Evolutionary conservation across 2,113 vertebrate genomes (phyloP), one percentile per base, ranked within the genome.

Genomic region (Stegastes partitus): DNA sequence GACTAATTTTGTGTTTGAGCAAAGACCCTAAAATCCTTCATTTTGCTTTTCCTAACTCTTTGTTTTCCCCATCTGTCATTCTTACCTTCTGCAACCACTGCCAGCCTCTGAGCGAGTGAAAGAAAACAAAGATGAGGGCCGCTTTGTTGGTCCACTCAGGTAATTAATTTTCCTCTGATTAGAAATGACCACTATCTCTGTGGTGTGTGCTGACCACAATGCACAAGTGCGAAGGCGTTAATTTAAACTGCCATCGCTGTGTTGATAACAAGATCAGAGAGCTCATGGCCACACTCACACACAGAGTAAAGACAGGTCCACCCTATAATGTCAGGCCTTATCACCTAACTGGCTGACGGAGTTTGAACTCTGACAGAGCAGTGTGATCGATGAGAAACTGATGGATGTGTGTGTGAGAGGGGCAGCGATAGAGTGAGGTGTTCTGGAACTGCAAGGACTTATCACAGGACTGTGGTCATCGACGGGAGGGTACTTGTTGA

Each of bases 301-400:
- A 75, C 64, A 77, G 64, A 81, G 54, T 10, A 67, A 67, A 84
- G 81, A 57, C 62, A 74, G 74, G 57, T 83, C 87, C 74, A n/a
- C 79, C 82, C 68, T 85, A n/a, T 63, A 53, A 62, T 39, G 68
- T 77, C 84, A 59, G 70, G 18, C 59, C 81, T 84, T 82, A 84
- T 87, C 86, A 54, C 19, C 53, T 64, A 57, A 87, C 71, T 69
- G 81, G 59, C 14, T 59, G 73, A 75, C 44, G 47, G 31, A 53
- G 66, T 59, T 68, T 82, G 62, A 87, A 71, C 65, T 88, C 65
- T 85, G 84, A 83, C 74, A 68, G 31, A 54, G 56, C 55, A 57
- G 50, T 23, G 81, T 86, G 90, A 89, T 87, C 70, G 76, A 90
- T 79, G 88, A 79, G 14, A 53, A 71, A 69, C 45, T 19, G 69